A percentile compares a stretch with the other conserved stretches of the same genome.
phyloP scores from a whole-genome alignment of 2,113 vertebrate genomes.

The Cyphomyrus discorhynchus region DNA sequence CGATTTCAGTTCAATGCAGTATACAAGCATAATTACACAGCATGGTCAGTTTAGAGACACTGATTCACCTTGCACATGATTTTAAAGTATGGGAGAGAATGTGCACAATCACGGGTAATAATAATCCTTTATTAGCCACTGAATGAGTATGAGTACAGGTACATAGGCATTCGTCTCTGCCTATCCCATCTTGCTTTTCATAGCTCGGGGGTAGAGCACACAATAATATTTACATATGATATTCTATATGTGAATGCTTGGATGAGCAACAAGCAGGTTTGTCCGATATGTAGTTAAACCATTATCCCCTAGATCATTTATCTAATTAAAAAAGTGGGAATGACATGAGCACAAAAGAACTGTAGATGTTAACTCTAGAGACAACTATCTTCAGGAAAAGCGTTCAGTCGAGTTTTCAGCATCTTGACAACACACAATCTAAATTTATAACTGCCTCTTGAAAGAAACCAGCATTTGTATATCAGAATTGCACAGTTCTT shows the following conservation, averaged over 20 bases:
- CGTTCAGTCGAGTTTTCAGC: background rate
- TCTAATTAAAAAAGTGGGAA: background rate
- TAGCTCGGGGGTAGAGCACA: background rate
- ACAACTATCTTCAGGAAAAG: background rate
- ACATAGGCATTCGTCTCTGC: background rate
- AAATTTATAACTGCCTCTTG: background rate
- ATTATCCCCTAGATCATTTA: background rate
- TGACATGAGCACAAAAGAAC: background rate
- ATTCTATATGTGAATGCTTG: background rate
- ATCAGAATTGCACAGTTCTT: background rate
- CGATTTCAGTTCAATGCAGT: background rate
- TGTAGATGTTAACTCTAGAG: background rate
- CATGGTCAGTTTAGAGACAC: background rate
- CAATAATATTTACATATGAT: background rate
- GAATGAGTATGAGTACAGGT: background rate
- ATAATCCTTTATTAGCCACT: background rate
- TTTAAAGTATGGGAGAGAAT: background rate
- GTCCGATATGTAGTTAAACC: background rate
- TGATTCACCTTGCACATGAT: background rate
- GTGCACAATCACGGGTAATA: background rate
- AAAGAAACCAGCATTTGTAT: background rate
- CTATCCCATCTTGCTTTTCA: background rate
- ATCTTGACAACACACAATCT: background rate
- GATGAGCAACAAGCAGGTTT: background rate
- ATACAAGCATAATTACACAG: background rate